Conservation (phyloP, 2,888 invertebrate species). For the Cylloceria caligata region DNA sequence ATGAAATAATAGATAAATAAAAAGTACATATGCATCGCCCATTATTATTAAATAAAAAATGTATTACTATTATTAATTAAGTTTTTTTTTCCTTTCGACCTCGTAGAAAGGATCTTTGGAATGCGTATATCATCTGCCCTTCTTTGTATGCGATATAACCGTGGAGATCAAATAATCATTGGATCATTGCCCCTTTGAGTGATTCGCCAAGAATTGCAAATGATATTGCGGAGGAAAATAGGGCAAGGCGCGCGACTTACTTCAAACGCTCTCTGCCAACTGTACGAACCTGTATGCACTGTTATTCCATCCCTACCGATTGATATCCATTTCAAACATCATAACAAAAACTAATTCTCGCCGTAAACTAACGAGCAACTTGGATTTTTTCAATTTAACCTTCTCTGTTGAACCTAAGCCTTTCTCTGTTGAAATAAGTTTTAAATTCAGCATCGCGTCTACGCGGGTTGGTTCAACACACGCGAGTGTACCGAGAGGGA, state of each 20-base stretch:
- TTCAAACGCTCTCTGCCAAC: background rate
- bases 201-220: slow-evolving; percentile 42
- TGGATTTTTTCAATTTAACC: no score
- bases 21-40: no score
- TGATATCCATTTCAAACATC: background rate
- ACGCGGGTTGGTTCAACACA: no score
- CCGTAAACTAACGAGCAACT: background rate
- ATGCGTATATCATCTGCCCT: background rate
- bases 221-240: slow-evolving; percentile 5
- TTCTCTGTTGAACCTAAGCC: no score
- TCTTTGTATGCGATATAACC: slow-evolving; percentile 13
- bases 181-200: slow-evolving; percentile 16
- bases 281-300: background rate
- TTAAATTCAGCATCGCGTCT: no score
- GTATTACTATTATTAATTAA: no score
- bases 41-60: no score
- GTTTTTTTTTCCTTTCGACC: background rate
- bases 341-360: no score
- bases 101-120: slow-evolving; percentile 1
- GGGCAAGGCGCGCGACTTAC: background rate
- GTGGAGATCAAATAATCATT: background rate
- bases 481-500: no score
- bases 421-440: no score
- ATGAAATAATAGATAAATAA: no score
- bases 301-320: background rate